Evolutionary conservation across 2,888 invertebrate species (phyloP).

Genomic region (Ectemnius cavifrons): DNA sequence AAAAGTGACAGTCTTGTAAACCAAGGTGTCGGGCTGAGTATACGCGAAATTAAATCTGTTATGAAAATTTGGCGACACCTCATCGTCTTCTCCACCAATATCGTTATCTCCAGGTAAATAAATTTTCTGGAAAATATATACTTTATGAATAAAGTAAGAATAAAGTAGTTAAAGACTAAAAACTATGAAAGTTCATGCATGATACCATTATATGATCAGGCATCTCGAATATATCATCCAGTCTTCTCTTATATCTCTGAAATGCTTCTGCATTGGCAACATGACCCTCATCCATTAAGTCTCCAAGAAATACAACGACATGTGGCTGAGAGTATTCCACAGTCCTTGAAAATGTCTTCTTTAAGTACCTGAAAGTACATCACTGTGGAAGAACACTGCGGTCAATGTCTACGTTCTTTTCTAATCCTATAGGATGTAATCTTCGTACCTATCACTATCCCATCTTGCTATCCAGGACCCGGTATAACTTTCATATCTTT

Average conservation of each 20-base stretch:
- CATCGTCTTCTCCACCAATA: conserved; percentile 94
- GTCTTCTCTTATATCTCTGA: conserved; percentile 85
- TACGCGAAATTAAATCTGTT: conserved; percentile 82
- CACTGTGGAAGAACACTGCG: conserved; percentile 43
- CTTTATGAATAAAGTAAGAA: background rate
- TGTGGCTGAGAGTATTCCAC: conserved; percentile 87
- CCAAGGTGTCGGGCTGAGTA: conserved; percentile 83
- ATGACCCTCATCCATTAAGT: conserved; percentile 96
- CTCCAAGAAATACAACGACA: conserved; percentile 93
- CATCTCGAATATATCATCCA: conserved; percentile 83
- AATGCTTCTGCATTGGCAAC: conserved; percentile 86
- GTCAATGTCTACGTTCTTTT: conserved; percentile 26
- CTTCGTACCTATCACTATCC: conserved; percentile 91
- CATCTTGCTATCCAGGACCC: conserved; percentile 87
- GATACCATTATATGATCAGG: conserved; percentile 72
- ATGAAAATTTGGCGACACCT: conserved; percentile 85
- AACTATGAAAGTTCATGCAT: background rate
- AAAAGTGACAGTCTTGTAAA: conserved; percentile 83
- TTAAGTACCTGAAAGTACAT: conserved; percentile 84
- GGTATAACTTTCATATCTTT: conserved; percentile 84
- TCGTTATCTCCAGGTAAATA: conserved; percentile 98
- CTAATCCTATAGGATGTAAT: background rate
- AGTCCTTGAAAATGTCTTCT: conserved; percentile 87
- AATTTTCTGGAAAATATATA: conserved; percentile 81
- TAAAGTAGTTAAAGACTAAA: background rate